Base-by-base conservation (phyloP, 2,888 invertebrate species). In the Amphipoea lucens region DNA sequence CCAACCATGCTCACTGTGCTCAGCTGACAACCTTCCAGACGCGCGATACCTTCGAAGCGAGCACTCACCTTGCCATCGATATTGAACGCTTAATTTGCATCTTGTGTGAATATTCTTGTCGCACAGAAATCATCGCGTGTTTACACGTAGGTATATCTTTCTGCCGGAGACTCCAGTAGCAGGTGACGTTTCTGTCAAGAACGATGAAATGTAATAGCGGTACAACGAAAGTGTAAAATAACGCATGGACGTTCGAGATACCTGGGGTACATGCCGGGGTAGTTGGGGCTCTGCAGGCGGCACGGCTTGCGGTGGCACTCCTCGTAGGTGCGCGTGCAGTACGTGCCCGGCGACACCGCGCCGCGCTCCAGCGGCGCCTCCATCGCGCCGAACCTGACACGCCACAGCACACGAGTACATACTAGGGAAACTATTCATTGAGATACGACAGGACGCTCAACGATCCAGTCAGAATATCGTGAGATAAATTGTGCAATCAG, bases 101-200 rank as follows among this genome's bases (percentile, higher is more conserved):
- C 93, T 98, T 98, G 92, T 98, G 98, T 69, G 98, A 97, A 83
- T 97, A 98, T 91, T 98, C 98, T 94, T 98, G 98, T 74, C 98
- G 97, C 81, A 99, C 98, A 36, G 98, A 98, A 90, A 99, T 98
- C 98, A 99, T 98, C 62, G 99, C 99, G 95, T 98, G 98, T 94
- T 99, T 99, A 95, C 99, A 99, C 68, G 98, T 98, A 23, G 99
- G 98, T 84, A 98, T 98, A 92, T 98, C 98, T 94, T 98, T 98
- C 95, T 99, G 98, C 63, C 98, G 97, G 87, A 99, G 97, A 85
- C 98, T 98, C 97, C 99, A 98, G 94, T 98, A 98, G 95, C 99
- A 99, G 82, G 99, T 98, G 45, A 99, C 99, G 95, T 99, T 99
- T 87, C 99, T 95, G 90, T n/a, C 6, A 54, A 74, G 2, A 60